A percentile compares a stretch with the other conserved stretches of the same genome.
phyloP scores from a whole-genome alignment of 2,113 vertebrate species.

The Nesoenas mayeri region DNA sequence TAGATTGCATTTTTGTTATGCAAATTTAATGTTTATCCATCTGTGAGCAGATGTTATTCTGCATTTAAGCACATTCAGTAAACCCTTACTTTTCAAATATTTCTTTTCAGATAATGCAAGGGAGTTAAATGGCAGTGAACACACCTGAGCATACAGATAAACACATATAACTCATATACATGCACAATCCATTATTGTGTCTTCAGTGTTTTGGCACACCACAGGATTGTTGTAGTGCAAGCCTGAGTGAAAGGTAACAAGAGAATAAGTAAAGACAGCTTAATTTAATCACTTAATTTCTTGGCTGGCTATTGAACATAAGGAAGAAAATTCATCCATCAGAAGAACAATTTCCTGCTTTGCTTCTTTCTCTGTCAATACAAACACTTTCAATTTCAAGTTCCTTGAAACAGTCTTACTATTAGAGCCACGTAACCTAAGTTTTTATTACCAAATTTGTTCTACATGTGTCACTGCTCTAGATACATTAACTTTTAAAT shows the following conservation, averaged over 20 bases:
- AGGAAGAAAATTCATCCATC: slow-evolving; percentile 11
- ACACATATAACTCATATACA: neutral
- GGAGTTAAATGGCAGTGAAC: neutral
- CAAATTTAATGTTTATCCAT: neutral
- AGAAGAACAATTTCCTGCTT: slow-evolving; percentile 25
- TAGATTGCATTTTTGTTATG: neutral
- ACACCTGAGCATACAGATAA: neutral
- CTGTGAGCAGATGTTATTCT: neutral
- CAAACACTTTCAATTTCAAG: slow-evolving; percentile 35
- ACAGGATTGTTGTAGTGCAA: neutral
- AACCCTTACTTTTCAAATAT: neutral
- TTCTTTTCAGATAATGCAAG: neutral
- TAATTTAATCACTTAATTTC: neutral
- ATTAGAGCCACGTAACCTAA: neutral
- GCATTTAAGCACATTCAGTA: neutral
- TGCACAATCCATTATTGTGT: neutral
- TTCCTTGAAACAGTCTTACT: neutral
- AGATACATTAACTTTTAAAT: neutral
- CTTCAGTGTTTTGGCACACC: neutral
- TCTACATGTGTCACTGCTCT: neutral
- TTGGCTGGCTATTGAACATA: slow-evolving; percentile 28
- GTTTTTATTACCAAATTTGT: neutral
- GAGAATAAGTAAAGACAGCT: neutral
- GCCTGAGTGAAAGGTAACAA: neutral
- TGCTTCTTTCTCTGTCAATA: slow-evolving; percentile 1